Evolutionary conservation across 2,888 invertebrate genomes (phyloP), one percentile per base, ranked within the genome.

Genomic region (Conomelus anceps): DNA sequence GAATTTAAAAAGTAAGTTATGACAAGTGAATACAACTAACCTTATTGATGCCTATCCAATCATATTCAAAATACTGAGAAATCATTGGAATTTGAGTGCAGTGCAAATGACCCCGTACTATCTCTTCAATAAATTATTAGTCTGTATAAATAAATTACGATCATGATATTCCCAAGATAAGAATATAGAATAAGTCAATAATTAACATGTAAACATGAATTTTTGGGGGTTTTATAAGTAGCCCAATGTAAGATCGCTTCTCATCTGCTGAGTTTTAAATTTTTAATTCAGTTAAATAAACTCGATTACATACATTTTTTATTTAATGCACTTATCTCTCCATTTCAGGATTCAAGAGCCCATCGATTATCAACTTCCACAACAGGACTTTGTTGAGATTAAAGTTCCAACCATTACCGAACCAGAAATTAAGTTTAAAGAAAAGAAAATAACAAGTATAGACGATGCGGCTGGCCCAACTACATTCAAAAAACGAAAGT

Each of bases 341-440:
- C 88, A 90, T 90, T 89, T 88, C 92, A 95, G 95, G 89, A 93
- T 94, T 63, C 93, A 92, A 24, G 93, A 94, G 91, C 93, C 94
- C 22, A 93, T 96, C 0, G 97, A 97, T 93, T 94, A 96, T 86
- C 96, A 97, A 92, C 93, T 97, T 89, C 97, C 97, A 0, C 94
- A 95, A 91, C 93, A 94, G 84, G 91, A 92, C 22, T 89, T 91
- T 23, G 88, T 91, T 1, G 92, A 92, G 24, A 90, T 92, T 13
- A 91, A 91, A 87, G 91, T 92, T 41, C 92, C 92, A 20, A 91
- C 91, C 20, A 88, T 91, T n/a, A 90, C 90, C 23, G 91, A 92
- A 85, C 91, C 92, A 3, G 90, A 91, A 89, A 86, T 92, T 3
- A 92, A 92, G 89, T 92, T 93, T 88, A 92, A 92, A 90, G 93